Percentiles rank a stretch among this genome's conserved stretches.
Evolutionary conservation across 2,888 invertebrate genomes (phyloP).

Genomic region (Bembecia ichneumoniformis): DNA sequence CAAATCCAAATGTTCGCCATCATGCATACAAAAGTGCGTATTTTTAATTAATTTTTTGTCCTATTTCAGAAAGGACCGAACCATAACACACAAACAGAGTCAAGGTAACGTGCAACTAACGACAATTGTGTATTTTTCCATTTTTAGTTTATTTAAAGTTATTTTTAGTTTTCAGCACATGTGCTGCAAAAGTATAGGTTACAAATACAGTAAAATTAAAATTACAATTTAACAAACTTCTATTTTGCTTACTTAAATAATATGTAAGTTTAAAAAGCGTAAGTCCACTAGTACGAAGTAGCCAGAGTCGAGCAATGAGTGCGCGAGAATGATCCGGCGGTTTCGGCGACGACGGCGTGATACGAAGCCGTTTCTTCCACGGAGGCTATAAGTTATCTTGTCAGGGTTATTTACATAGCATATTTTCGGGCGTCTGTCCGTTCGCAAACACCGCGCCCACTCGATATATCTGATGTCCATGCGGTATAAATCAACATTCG

Average conservation of each 20-base stretch:
- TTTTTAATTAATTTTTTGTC: neutral
- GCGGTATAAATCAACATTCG: conserved; percentile 27
- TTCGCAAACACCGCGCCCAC: conserved; percentile 18
- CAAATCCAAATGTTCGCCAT: neutral
- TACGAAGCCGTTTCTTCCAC: neutral
- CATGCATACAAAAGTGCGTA: neutral
- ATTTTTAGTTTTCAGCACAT: no score
- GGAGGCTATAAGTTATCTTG: conserved; percentile 18
- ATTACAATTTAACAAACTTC: no score
- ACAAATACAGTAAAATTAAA: no score
- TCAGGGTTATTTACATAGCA: conserved; percentile 34
- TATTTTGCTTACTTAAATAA: no score
- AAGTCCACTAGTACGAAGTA: neutral
- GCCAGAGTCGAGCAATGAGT: neutral
- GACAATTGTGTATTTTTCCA: neutral
- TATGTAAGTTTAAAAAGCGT: no score
- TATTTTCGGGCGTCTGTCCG: conserved; percentile 23
- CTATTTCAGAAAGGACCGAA: neutral
- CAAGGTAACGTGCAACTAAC: conserved; percentile 23
- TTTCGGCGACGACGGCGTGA: neutral
- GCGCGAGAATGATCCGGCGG: neutral
- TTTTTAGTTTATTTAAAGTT: no score
- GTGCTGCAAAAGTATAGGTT: no score
- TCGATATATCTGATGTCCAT: conserved; percentile 18
- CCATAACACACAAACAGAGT: conserved; percentile 28